Conservation (phyloP, 2,888 invertebrate species). For the Abrostola triplasia region DNA sequence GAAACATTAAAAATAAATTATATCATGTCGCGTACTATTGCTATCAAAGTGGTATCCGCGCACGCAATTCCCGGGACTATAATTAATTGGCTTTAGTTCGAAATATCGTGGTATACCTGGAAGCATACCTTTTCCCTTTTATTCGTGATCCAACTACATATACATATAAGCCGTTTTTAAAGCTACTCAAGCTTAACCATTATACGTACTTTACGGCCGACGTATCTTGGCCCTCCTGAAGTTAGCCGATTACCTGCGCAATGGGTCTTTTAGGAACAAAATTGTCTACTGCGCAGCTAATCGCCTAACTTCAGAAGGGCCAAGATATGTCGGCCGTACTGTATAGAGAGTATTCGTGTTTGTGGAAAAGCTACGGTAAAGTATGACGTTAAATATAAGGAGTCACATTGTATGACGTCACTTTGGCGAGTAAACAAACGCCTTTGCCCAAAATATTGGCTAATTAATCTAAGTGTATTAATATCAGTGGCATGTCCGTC, state of each 20-base stretch:
- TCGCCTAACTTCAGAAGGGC: no score
- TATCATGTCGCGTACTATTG: conserved; percentile 14
- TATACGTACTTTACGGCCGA: no score
- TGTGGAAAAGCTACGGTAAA: conserved; percentile 13
- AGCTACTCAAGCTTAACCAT: no score
- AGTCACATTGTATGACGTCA: conserved; percentile 31
- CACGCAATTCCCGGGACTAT: conserved; percentile 26
- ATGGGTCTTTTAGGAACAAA: no score
- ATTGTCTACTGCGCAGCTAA: no score
- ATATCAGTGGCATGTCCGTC: conserved; percentile 9
- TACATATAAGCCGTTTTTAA: no score
- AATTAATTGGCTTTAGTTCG: conserved; percentile 48
- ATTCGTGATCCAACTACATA: no score
- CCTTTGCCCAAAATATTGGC: conserved; percentile 31
- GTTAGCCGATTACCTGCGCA: no score
- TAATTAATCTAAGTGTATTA: conserved; percentile 25
- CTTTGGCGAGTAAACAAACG: conserved; percentile 30
- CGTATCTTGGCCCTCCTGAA: no score
- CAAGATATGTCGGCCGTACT: no score
- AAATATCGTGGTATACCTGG: conserved; percentile 21
- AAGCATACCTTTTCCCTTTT: no score
- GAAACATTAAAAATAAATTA: conserved; percentile 25
- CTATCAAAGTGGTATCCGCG: conserved; percentile 10
- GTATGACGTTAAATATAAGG: conserved; percentile 33
- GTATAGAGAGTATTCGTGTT: conserved; percentile 28